Evolutionary conservation across 2,797 vertebrate species (phyloP).

Genomic region (Taeniopygia guttata): DNA sequence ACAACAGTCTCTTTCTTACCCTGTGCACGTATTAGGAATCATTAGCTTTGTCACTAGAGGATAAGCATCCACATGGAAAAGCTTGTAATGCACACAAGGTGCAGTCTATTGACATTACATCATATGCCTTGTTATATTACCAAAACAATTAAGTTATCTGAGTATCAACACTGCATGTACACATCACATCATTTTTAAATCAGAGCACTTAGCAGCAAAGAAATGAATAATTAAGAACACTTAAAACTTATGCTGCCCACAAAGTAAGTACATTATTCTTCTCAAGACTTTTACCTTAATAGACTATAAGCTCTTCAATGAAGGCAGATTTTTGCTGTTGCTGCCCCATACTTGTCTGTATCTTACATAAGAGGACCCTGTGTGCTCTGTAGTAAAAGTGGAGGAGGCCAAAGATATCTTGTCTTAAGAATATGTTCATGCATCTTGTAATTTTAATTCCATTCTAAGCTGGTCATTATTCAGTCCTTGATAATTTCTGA

Average conservation of each 20-base stretch:
- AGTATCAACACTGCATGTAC: slow-evolving; percentile 19
- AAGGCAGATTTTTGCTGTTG: not conserved
- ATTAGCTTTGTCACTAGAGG: slow-evolving; percentile 35
- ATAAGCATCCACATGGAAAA: slow-evolving; percentile 16
- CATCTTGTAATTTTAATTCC: not conserved
- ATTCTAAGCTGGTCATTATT: not conserved
- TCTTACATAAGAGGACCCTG: not conserved
- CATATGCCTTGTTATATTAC: slow-evolving; percentile 62
- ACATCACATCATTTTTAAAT: slow-evolving; percentile 47
- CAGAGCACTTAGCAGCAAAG: slow-evolving; percentile 47
- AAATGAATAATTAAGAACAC: slow-evolving; percentile 60
- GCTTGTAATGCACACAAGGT: slow-evolving; percentile 47
- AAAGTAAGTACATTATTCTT: slow-evolving; percentile 31
- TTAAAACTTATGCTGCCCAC: slow-evolving; percentile 31
- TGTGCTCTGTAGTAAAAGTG: not conserved
- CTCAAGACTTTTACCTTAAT: not conserved
- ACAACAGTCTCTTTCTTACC: slow-evolving; percentile 10
- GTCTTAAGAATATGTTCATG: not conserved
- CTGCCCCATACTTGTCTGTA: not conserved
- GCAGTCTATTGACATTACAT: slow-evolving; percentile 45
- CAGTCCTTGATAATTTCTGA: not conserved
- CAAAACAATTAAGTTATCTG: slow-evolving; percentile 60
- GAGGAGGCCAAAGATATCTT: not conserved
- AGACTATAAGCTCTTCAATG: not conserved
- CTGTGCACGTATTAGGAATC: slow-evolving; percentile 8